Evolutionary conservation across 2,113 vertebrate species (phyloP), one percentile per base, ranked within the genome.

Genomic region (Ceuthmochares aereus): DNA sequence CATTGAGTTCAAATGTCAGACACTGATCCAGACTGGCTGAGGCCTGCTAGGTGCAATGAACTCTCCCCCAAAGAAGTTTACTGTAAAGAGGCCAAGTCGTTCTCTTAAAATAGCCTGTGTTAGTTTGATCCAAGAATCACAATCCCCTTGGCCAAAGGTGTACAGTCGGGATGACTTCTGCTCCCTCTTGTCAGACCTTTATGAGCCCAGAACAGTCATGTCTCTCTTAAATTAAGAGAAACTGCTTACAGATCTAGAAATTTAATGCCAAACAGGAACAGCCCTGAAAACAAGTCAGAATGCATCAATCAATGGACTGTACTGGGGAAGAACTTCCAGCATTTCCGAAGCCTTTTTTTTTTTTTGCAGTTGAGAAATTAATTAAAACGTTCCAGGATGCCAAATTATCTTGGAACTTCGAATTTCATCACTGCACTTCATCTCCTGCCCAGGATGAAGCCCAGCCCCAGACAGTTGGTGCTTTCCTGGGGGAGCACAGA

Each of bases 71-170:
- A 94, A 97, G 91, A 96, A 93, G 91, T 91, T 93, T 84, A 94
- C 91, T 91, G 95, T 95, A 92, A 93, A 91, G 94, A 89, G 91
- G 96, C 93, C 96, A 96, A 96, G 94, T 89, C 0, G 45, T 62
- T 85, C 88, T 93, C 96, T 84, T 95, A 96, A 97, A 97, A 97
- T 95, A 97, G 96, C 58, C 81, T 73, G 69, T 87, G 94, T 87
- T 97, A 93, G 94, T 84, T 69, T 77, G 62, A 89, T 96, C 93
- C 96, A 97, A 96, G 95, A 97, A 94, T 97, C 96, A 96, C 96
- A 95, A 84, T 94, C 94, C 95, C 93, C 60, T 95, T 95, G 95
- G 96, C 96, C 94, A 95, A 95, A 97, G 96, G 95, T 96, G 91
- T 96, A 95, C 93, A 96, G 91, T 92, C 9, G 23, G 91, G 91